A percentile compares a stretch with the other conserved stretches of the same genome.
phyloP scores from a whole-genome alignment of 37 sponge, comb jelly and placozoan genomes.

The Amphimedon queenslandica region DNA sequence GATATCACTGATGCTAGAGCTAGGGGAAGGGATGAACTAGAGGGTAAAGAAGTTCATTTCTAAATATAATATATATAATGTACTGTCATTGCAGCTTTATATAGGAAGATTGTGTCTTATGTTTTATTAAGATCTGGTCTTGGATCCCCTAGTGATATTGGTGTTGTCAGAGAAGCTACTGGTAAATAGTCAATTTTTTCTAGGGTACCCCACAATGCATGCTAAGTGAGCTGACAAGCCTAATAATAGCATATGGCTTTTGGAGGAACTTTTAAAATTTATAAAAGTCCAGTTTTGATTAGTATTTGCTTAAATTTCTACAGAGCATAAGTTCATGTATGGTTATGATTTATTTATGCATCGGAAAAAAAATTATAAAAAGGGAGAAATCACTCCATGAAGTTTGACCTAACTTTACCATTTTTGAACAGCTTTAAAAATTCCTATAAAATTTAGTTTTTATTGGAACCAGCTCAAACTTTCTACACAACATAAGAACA shows the following conservation, averaged over 20 bases:
- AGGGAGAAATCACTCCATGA: too few relatives aligned
- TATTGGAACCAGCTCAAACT: too few relatives aligned
- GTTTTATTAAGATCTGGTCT: conserved; percentile 91
- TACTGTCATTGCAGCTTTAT: conserved; percentile 56
- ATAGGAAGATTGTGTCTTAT: conserved; percentile 94
- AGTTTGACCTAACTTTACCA: too few relatives aligned
- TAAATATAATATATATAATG: neutral
- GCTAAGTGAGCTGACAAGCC: neutral
- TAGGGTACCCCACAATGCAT: too few relatives aligned
- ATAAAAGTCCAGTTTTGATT: too few relatives aligned
- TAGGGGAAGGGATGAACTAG: conserved; percentile 91
- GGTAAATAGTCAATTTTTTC: conserved; percentile 46
- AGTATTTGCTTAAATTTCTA: conserved; percentile 1
- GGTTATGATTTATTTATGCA: too few relatives aligned
- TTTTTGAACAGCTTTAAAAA: too few relatives aligned
- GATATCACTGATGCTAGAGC: conserved; percentile 95
- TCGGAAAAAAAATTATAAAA: too few relatives aligned
- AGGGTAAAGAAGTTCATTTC: conserved; percentile 38
- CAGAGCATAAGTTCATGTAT: too few relatives aligned
- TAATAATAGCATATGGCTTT: too few relatives aligned
- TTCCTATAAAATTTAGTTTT: too few relatives aligned
- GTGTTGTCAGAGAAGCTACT: conserved; percentile 91
- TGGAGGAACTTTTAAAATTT: neutral
- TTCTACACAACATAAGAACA: too few relatives aligned
- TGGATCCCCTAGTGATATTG: conserved; percentile 94